phyloP scores from a whole-genome alignment of 2,888 invertebrate species.

The Lasius fuliginosus region DNA sequence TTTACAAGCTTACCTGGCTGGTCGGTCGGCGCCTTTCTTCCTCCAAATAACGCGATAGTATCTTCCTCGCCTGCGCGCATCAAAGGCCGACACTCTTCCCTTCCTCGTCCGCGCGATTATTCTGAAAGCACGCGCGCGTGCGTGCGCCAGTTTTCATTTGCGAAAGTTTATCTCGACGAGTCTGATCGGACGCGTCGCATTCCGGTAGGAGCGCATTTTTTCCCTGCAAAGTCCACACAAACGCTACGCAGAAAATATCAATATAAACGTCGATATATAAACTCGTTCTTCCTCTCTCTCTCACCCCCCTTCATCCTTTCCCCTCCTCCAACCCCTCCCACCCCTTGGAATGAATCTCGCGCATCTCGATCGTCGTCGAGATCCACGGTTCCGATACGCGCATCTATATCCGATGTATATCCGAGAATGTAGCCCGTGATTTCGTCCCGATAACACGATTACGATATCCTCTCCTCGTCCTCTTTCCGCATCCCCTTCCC shows the following conservation, averaged over 20 bases:
- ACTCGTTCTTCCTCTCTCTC: neutral
- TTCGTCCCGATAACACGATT: conserved; percentile 84
- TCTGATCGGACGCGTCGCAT: conserved; percentile 1
- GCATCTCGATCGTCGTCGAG: neutral
- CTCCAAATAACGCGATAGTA: conserved; percentile 17
- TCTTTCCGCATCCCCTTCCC: conserved; percentile 68
- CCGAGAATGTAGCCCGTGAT: conserved; percentile 84
- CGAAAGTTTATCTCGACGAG: neutral
- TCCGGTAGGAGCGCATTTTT: neutral
- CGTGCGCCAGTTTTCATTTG: neutral
- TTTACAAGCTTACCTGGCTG: conserved; percentile 71
- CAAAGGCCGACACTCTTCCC: conserved; percentile 15
- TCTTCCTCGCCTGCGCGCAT: conserved; percentile 9
- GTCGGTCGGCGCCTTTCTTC: conserved; percentile 32
- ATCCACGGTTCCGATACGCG: conserved; percentile 39
- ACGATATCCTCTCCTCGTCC: conserved; percentile 72
- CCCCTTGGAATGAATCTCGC: conserved; percentile 1
- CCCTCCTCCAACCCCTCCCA: neutral
- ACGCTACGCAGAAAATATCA: neutral
- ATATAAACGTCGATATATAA: neutral
- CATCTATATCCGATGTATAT: conserved; percentile 72
- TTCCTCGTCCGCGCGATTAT: neutral
- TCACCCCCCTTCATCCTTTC: too few species aligned
- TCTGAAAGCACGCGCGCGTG: neutral
- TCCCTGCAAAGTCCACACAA: neutral